Evolutionary conservation across 1,140 invertebrate species (phyloP).

Genomic region (Apis laboriosa): DNA sequence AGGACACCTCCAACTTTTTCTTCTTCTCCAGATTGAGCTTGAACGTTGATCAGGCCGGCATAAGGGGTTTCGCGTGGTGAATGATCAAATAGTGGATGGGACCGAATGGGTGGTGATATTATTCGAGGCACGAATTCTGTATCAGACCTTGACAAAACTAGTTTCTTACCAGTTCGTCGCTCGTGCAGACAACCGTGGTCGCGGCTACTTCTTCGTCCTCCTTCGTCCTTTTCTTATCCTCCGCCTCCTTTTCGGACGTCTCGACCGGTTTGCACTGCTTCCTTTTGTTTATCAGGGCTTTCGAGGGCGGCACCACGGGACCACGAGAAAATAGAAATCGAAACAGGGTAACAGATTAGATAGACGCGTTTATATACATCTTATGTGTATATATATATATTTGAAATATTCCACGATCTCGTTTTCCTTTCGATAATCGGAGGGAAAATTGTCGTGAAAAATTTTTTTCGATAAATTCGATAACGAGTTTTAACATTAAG

Average conservation of each 20-base stretch:
- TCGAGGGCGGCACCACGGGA: slow-evolving; percentile 48
- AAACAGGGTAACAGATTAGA: slow-evolving; percentile 27
- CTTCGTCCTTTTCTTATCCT: slow-evolving; percentile 59
- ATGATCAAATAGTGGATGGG: slow-evolving; percentile 63
- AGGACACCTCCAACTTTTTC: slow-evolving; percentile 56
- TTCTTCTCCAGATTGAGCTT: slow-evolving; percentile 63
- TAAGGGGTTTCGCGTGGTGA: slow-evolving; percentile 47
- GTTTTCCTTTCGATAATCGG: too few species aligned
- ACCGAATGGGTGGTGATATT: slow-evolving; percentile 58
- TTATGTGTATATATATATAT: too few species aligned
- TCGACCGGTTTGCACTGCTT: slow-evolving; percentile 65
- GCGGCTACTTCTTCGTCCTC: slow-evolving; percentile 61
- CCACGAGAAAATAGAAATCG: slow-evolving; percentile 55
- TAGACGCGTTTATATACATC: not conserved
- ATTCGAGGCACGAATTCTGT: slow-evolving; percentile 74
- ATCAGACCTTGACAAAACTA: slow-evolving; percentile 74
- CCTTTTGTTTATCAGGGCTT: slow-evolving; percentile 70
- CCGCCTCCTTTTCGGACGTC: slow-evolving; percentile 64
- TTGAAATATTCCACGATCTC: too few species aligned
- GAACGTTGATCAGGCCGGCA: slow-evolving; percentile 35
- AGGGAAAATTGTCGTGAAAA: too few species aligned
- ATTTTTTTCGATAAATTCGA: too few species aligned
- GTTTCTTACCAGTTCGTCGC: slow-evolving; percentile 71
- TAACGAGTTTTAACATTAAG: too few species aligned
- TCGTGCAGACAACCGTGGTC: slow-evolving; percentile 46